Evolutionary conservation across 2,888 invertebrate genomes (phyloP), one percentile per base, ranked within the genome.

Genomic region (Drosophila atripex): DNA sequence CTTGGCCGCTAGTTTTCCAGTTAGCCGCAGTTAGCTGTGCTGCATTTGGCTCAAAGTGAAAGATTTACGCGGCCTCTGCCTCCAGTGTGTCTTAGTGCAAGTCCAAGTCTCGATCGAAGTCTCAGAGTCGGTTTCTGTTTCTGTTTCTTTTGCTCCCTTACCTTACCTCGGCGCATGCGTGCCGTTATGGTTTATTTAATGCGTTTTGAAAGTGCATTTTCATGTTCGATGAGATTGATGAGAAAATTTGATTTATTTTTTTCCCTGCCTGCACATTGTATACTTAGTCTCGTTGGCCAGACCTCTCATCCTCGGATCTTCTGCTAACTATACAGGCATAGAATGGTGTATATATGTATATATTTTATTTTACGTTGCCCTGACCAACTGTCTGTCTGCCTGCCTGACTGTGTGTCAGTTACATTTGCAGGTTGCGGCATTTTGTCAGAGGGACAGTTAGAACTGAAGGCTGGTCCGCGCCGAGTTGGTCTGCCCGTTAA

Each of bases 171-270:
- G 79, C 84, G 79, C 84, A 89, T 89, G 89, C 89, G 89, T 89
- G 89, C 89, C 90, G 89, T 89, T 89, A 89, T 90, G 90, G 87
- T 90, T 89, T 90, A 88, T 90, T 89, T 86, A 89, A 90, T 88
- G 86, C 90, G 88, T 89, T 89, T 90, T 86, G 90, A 89, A 89
- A 89, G 90, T 89, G 89, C 89, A 88, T 89, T 90, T 89, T 84
- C 89, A 89, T 89, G 90, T 89, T 90, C 84, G 87, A 83, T 78
- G 82, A 86, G 88, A 89, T 90, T 90, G 90, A 89, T 89, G 89
- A 88, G 90, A 89, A 89, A 89, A 89, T 80, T 87, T 87, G 78
- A 80, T 87, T 78, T 85, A 87, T 87, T 85, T 84, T 84, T 84
- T 77, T 68, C 70, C 70, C 60, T 71, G 39, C 77, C 65, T 57